Conservation (phyloP, 1,140 invertebrate genomes). For the Adoxophyes honmai region DNA sequence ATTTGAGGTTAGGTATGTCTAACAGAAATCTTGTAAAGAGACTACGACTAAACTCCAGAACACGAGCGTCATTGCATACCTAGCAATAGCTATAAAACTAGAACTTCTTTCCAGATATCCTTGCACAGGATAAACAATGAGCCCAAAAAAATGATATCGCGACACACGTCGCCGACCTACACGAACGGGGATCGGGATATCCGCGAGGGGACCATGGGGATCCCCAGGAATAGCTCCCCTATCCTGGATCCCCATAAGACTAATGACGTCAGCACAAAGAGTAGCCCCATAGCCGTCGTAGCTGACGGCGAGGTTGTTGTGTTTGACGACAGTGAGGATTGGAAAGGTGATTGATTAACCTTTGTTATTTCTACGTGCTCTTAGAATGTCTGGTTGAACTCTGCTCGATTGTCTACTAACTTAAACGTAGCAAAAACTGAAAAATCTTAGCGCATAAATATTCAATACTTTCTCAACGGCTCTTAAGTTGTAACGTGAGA, state of each 20-base stretch:
- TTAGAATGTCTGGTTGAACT: background rate
- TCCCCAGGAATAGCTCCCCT: conserved; percentile 73
- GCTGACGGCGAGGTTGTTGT: conserved; percentile 86
- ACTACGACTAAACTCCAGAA: background rate
- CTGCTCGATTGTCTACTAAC: too few relatives aligned
- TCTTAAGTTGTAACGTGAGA: too few relatives aligned
- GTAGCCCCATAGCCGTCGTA: conserved; percentile 77
- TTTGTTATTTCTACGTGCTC: conserved; percentile 9
- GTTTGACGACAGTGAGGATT: conserved; percentile 88
- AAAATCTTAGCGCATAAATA: too few relatives aligned
- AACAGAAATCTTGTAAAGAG: too few relatives aligned
- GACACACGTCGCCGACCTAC: conserved; percentile 76
- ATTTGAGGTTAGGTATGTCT: too few relatives aligned
- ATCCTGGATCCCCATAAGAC: conserved; percentile 73
- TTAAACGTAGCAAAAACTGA: too few relatives aligned
- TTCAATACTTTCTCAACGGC: too few relatives aligned
- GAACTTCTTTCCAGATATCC: conserved; percentile 53
- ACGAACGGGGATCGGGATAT: conserved; percentile 62
- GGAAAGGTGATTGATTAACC: conserved; percentile 74
- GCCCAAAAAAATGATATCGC: conserved; percentile 72
- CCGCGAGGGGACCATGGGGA: conserved; percentile 55
- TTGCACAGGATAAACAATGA: conserved; percentile 67
- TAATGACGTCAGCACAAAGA: conserved; percentile 61
- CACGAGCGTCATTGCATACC: background rate
- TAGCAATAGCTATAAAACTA: background rate